Evolutionary conservation across 2,797 vertebrate species (phyloP).

Genomic region (Moxostoma hubbsi): DNA sequence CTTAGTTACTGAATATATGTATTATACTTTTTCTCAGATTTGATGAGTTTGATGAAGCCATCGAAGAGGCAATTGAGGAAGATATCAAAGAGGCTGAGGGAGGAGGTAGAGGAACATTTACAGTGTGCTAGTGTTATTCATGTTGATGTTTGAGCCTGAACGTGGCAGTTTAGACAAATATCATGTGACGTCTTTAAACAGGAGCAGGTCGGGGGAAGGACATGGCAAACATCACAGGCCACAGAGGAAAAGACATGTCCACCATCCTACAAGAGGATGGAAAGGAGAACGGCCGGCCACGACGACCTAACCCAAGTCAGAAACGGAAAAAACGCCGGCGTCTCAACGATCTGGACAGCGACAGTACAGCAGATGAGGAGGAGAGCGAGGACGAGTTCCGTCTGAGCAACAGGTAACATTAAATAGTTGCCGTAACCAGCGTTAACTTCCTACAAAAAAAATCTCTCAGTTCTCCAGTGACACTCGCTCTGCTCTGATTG

Average conservation of each 20-base stretch:
- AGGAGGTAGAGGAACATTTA: slow-evolving; percentile 80
- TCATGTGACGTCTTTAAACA: slow-evolving; percentile 56
- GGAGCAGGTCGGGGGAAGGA: slow-evolving; percentile 95
- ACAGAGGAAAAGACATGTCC: slow-evolving; percentile 94
- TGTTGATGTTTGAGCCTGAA: not conserved
- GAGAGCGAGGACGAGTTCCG: slow-evolving; percentile 97
- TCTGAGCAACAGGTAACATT: slow-evolving; percentile 87
- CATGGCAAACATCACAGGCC: slow-evolving; percentile 97
- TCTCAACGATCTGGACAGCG: slow-evolving; percentile 95
- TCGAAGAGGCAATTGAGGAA: slow-evolving; percentile 98
- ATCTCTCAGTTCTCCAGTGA: not conserved
- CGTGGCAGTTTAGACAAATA: not conserved
- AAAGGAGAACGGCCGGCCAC: slow-evolving; percentile 88
- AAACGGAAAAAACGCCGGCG: slow-evolving; percentile 92
- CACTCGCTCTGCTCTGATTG: slow-evolving; percentile 21
- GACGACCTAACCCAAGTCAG: slow-evolving; percentile 70
- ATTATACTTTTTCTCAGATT: slow-evolving; percentile 77
- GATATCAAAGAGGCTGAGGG: slow-evolving; percentile 97
- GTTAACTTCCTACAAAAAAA: not conserved
- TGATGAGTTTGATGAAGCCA: slow-evolving; percentile 98
- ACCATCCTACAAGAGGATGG: slow-evolving; percentile 91
- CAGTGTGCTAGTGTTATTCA: not conserved
- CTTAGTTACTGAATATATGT: too few relatives aligned
- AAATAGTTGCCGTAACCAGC: too few relatives aligned
- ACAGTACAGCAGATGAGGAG: slow-evolving; percentile 94